Conservation (phyloP, 2,888 invertebrate genomes). For the Erynnis tages region DNA sequence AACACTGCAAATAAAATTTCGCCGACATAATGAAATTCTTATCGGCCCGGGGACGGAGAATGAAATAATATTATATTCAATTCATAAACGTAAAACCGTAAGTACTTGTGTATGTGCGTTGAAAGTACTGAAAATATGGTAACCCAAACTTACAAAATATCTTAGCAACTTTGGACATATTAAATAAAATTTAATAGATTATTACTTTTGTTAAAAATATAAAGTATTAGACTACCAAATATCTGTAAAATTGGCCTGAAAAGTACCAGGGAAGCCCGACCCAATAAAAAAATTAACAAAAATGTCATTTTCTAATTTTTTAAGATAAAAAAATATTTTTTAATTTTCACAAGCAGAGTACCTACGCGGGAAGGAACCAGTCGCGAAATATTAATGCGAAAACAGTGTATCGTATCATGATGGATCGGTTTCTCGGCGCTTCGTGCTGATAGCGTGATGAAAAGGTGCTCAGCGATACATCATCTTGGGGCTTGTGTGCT, state of each 20-base stretch:
- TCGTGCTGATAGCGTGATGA: slow-evolving; percentile 53
- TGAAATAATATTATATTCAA: slow-evolving; percentile 57
- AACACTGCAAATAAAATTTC: slow-evolving; percentile 15
- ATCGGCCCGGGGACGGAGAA: slow-evolving; percentile 39
- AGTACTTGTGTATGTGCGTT: slow-evolving; percentile 6
- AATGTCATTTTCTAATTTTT: no score
- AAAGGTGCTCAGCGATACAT: slow-evolving; percentile 58
- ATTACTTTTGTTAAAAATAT: no score
- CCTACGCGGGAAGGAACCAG: slow-evolving; percentile 1
- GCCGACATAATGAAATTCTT: slow-evolving; percentile 52
- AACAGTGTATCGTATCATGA: slow-evolving; percentile 68
- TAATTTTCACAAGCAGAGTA: no score
- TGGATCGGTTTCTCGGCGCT: slow-evolving; percentile 48
- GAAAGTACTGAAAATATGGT: not conserved
- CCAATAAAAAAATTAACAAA: no score
- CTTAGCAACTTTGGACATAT: no score
- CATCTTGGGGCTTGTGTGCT: slow-evolving; percentile 24
- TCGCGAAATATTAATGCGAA: slow-evolving; percentile 55
- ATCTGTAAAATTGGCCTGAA: no score
- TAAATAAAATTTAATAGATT: no score
- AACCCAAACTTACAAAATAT: no score
- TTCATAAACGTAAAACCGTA: slow-evolving; percentile 22
- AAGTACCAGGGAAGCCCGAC: no score
- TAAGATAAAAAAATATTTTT: no score
- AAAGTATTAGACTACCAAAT: no score